Base-by-base conservation (phyloP, 2,797 vertebrate genomes). In the Eutrigla gurnardus region DNA sequence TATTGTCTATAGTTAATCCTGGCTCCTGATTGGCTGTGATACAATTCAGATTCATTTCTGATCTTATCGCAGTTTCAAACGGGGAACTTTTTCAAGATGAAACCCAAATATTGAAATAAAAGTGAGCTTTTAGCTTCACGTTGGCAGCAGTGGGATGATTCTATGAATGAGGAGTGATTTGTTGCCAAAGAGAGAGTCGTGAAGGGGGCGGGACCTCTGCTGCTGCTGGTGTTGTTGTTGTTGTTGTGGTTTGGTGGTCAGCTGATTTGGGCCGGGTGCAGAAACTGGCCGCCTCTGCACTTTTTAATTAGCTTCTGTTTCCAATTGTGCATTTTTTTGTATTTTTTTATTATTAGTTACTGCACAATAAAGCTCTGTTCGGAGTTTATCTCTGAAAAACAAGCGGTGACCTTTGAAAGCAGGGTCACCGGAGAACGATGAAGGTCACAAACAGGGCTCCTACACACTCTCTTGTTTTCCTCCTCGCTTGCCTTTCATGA, bases 261-360 rank as follows among this genome's bases (percentile, higher is more conserved):
- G 77, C 42, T 60, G 5, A 61, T 63, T 47, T 32, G 58, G 66
- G 39, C 37, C 15, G 32, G 3, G 18, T 63, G 62, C 60, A 85
- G 65, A 52, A 61, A 65, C 69, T 67, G 11, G 81, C 86, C 71
- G 83, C 86, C 59, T 72, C 82, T 87, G 86, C 85, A 82, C 82
- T 78, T 86, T 93, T 91, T 93, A 92, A 93, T 93, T 89, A 69
- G 84, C 90, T 84, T 89, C 91, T 88, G 83, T 84, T 76, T 89
- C 75, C 77, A 0, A 54, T 8, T 0, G 1, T 80, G 37, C 68
- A 59, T 13, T 65, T 83, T 87, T 25, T 25, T 25, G 25, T 25
- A 9, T 18, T 50, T 5, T 25, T n/a, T 17, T n/a, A 66, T 84
- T 39, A 78, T 80, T 89, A 63, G 25, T 63, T 77, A 5, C 0